Base-by-base conservation (phyloP, 2,888 invertebrate genomes). In the Panopea generosa region DNA sequence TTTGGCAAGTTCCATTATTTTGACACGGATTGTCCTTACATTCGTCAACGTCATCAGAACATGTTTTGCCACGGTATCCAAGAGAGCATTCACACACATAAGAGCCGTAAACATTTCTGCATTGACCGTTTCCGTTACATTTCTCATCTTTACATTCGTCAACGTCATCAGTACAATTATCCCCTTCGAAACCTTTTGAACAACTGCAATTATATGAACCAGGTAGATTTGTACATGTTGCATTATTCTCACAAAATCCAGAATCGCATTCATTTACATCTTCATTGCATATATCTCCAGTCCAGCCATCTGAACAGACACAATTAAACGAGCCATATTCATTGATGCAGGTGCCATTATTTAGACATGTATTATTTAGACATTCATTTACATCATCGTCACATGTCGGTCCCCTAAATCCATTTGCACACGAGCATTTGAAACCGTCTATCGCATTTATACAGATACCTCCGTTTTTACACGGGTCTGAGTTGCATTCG, bases 391-490 rank as follows among this genome's bases (percentile, higher is more conserved):
- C 52, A 29, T 82, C 71, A 9, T 63, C 45, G 24, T 79, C 67
- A 57, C 87, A 87, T 16, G 18, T 16, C 3, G 22, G 4, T 0
- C 87, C 87, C 2, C 62, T 67, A 55, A 49, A 85, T 1, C 82
- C 78, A 7, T 26, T 9, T 1, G 60, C 40, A 68, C 87, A 87
- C 1, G 60, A 40, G 61, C 87, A 87, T 4, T 22, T 61, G 43
- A 79, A 88, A n/a, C 60, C 53, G n/a, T 70, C 77, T 7, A 77
- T 49, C 7, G 55, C 47, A 40, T 86, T 70, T 1, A 62, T 27
- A 55, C 87, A 87, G 6, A 66, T 72, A 7, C 80, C 81, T 43
- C 84, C 76, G 45, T 82, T 84, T 33, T 33, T 33, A 11, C 33
- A 33, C 33, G 33, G 33, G 4, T 4, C 4, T 7, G 11, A 4